Conservation (phyloP, 2,888 invertebrate genomes). For the Hirtodrosophila trivittata region DNA sequence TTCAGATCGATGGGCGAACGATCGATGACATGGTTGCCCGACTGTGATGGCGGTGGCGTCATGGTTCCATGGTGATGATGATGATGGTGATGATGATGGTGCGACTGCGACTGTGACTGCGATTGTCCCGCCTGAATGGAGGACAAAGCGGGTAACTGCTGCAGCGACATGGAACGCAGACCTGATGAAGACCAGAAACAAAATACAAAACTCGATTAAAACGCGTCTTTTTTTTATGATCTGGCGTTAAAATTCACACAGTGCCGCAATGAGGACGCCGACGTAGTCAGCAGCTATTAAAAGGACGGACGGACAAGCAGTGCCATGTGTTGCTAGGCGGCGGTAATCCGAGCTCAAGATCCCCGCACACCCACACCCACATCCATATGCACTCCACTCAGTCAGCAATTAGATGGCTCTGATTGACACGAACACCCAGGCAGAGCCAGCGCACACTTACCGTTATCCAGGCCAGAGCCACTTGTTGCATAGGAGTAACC, state of each 20-base stretch:
- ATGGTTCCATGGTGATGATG: slow-evolving; percentile 69
- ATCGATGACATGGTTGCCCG: slow-evolving; percentile 63
- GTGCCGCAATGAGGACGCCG: slow-evolving; percentile 32
- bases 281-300: slow-evolving; percentile 11
- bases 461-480: slow-evolving; percentile 79
- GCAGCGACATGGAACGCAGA: slow-evolving; percentile 81
- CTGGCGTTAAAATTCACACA: slow-evolving; percentile 72
- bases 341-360: slow-evolving; percentile 50
- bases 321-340: slow-evolving; percentile 55
- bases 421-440: slow-evolving; percentile 78
- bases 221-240: slow-evolving; percentile 50
- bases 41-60: slow-evolving; percentile 75
- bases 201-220: slow-evolving; percentile 51
- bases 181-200: slow-evolving; percentile 56
- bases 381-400: slow-evolving; percentile 11
- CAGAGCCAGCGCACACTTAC: slow-evolving; percentile 72
- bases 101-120: slow-evolving; percentile 41
- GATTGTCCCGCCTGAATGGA: slow-evolving; percentile 53
- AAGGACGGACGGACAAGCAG: slow-evolving; percentile 7
- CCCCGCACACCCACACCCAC: slow-evolving; percentile 5
- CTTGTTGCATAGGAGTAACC: slow-evolving; percentile 81
- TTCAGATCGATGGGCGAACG: slow-evolving; percentile 81
- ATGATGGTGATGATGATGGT: slow-evolving; percentile 64
- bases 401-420: slow-evolving; percentile 53
- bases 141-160: slow-evolving; percentile 71